Percentiles rank a stretch among this genome's conserved stretches.
These are phyloP conservation scores for Sipunculus nudus DNA, from an alignment of 2,888 invertebrate genomes.

Conservation along the genomic window DNA sequence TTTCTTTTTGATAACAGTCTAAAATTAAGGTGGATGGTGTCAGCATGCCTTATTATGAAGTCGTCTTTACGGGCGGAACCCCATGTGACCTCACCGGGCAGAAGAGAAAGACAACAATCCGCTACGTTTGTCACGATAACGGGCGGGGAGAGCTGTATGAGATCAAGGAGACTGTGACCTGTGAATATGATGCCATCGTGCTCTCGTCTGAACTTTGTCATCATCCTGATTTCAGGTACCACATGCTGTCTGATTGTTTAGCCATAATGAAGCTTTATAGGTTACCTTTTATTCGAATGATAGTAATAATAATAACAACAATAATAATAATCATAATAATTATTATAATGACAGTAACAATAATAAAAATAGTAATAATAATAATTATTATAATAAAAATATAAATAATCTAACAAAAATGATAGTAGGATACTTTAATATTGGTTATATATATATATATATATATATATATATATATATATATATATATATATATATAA, in stretches of 20 bases:
- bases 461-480: too few relatives aligned
- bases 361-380: too few relatives aligned
- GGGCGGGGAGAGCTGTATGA: slow-evolving; percentile 92
- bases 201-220: slow-evolving; percentile 86
- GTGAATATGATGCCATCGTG: slow-evolving; percentile 92
- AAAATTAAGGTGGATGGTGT: slow-evolving; percentile 78
- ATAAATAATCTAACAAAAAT: too few relatives aligned
- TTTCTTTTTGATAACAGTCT: background rate
- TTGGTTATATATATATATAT: too few relatives aligned
- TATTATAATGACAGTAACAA: too few relatives aligned
- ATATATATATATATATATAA: too few relatives aligned
- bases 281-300: background rate
- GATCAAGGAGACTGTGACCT: slow-evolving; percentile 91
- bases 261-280: background rate
- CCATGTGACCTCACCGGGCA: slow-evolving; percentile 89
- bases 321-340: too few relatives aligned
- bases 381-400: background rate
- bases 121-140: slow-evolving; percentile 86
- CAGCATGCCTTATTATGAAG: slow-evolving; percentile 82
- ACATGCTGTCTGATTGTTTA: background rate
- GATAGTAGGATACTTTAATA: too few relatives aligned
- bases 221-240: slow-evolving; percentile 79
- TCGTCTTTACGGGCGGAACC: slow-evolving; percentile 86
- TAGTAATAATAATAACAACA: background rate
- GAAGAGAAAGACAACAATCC: slow-evolving; percentile 76